phyloP scores from a whole-genome alignment of 2,113 vertebrate genomes.

The Alosa alosa region DNA sequence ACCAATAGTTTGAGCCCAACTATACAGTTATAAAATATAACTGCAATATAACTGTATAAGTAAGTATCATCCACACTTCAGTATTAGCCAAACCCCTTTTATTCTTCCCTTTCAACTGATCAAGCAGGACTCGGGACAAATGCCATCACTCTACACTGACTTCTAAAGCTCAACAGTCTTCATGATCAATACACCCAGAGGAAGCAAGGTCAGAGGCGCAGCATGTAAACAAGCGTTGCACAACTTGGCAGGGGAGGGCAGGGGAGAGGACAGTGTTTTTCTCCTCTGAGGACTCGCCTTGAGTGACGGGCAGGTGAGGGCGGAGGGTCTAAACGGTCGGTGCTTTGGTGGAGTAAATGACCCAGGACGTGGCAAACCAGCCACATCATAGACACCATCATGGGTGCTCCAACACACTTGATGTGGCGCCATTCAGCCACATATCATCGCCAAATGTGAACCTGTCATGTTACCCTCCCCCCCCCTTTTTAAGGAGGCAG shows the following conservation, averaged over 20 bases:
- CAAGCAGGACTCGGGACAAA: too few relatives aligned
- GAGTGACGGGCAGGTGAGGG: slow-evolving; percentile 40
- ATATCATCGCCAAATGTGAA: slow-evolving; percentile 63
- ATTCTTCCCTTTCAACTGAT: too few relatives aligned
- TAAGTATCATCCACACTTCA: too few relatives aligned
- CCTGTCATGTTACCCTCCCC: slow-evolving; percentile 27
- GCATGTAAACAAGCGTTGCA: slow-evolving; percentile 22
- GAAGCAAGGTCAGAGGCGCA: background rate
- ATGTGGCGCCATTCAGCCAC: slow-evolving; percentile 56
- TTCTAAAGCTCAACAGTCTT: background rate
- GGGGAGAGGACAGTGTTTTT: slow-evolving; percentile 24
- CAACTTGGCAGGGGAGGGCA: slow-evolving; percentile 14
- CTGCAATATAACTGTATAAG: too few relatives aligned
- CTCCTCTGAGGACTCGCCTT: slow-evolving; percentile 16
- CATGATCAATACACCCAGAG: slow-evolving; percentile 40
- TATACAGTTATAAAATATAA: too few relatives aligned
- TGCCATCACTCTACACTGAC: background rate
- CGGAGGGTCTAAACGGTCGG: slow-evolving; percentile 53
- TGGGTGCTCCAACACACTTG: slow-evolving; percentile 55
- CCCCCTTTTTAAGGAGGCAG: slow-evolving; percentile 53
- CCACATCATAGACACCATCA: slow-evolving; percentile 60
- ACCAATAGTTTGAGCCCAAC: too few relatives aligned
- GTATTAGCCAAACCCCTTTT: too few relatives aligned
- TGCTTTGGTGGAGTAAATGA: slow-evolving; percentile 57
- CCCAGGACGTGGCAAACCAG: slow-evolving; percentile 59